Percentiles rank a stretch among this genome's conserved stretches.
phyloP scores from a whole-genome alignment of 2,797 vertebrate species.

The Muscicapa striata region DNA sequence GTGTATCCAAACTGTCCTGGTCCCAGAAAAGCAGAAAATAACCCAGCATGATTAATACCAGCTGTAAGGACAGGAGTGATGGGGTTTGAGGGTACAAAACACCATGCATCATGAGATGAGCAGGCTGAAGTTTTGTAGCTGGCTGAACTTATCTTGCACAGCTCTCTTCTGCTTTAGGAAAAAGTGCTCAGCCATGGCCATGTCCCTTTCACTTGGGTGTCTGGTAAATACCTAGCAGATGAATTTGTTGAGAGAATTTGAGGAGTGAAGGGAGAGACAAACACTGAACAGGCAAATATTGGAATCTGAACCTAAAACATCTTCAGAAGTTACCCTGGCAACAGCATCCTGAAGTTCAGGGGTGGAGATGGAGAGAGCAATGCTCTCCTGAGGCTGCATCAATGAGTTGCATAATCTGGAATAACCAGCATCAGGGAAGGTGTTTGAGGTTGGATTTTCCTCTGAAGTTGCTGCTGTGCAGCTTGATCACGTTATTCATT shows the following conservation, averaged over 20 bases:
- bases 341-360: neutral
- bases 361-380: neutral
- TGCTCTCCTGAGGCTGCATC: neutral
- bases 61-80: neutral
- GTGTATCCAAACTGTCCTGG: neutral
- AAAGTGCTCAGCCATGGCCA: neutral
- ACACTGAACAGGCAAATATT: neutral
- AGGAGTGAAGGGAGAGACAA: neutral
- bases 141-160: neutral
- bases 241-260: neutral
- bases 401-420: neutral
- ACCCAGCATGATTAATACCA: neutral
- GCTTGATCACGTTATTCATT: neutral
- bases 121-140: neutral
- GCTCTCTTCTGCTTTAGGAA: neutral
- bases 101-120: neutral
- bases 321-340: neutral
- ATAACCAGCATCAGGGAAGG: neutral
- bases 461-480: neutral
- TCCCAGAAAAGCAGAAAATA: neutral
- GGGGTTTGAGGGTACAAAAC: fast-evolving
- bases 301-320: neutral
- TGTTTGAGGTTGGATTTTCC: neutral
- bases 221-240: neutral
- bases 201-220: neutral